Base-by-base conservation (phyloP, 1,140 invertebrate genomes). In the Drosophila truncata region DNA sequence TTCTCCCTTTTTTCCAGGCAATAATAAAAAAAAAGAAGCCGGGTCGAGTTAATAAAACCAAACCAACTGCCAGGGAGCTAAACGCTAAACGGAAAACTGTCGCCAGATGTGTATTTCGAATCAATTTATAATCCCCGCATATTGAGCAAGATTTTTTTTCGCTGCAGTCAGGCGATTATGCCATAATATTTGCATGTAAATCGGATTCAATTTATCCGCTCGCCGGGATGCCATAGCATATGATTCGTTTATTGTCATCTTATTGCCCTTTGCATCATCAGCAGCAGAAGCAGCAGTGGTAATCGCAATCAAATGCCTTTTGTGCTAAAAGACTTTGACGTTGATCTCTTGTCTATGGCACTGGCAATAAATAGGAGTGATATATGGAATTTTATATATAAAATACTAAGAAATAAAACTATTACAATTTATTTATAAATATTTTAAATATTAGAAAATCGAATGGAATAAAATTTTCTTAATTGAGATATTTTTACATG, bases 171-270 rank as follows among this genome's bases (percentile, higher is more conserved):
- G 33, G 23, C 60, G 62, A 62, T 83, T 77, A 78, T 78, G 77
- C 63, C 57, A 84, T 69, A 62, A 69, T 66, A 69, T 67, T 67
- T 54, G 23, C 47, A 78, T 78, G 63, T 13, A 57, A 78, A 77
- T 66, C 42, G 49, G 33, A 66, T 61, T 44, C 73, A 61, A 72
- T 72, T 59, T 66, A 41, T 50, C 35, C n/a, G 2, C 27, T 39
- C 46, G 42, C 20, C 54, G 72, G 64, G 78, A 75, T 49, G 72
- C 61, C 74, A 59, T 65, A 46, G 39, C 44, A 80, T 63, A 57
- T 83, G 76, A 78, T 80, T 78, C 57, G 67, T 70, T 78, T 80
- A 78, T 74, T 59, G 80, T 18, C 57, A 55, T 55, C 39, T 60
- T 27, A 42, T 42, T 61, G 46, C 49, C 65, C 49, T 77, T 57